phyloP scores from a whole-genome alignment of 2,888 invertebrate species.

The Lepetodrilus schrolli region DNA sequence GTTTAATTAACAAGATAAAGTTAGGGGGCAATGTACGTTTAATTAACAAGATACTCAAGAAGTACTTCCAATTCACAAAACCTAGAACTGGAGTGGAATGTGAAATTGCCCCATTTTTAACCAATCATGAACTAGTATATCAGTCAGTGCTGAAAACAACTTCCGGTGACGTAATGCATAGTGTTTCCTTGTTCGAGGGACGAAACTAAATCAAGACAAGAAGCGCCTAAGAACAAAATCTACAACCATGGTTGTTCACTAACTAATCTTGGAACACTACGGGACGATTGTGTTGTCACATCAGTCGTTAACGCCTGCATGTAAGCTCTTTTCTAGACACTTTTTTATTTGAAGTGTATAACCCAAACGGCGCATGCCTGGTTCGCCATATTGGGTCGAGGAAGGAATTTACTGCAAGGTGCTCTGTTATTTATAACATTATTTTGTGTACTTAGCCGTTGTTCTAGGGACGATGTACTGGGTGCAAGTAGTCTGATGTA shows the following conservation, averaged over 20 bases:
- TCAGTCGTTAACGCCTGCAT: not conserved
- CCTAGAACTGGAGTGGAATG: slow-evolving; percentile 16
- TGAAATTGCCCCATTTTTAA: not conserved
- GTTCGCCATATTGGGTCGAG: slow-evolving; percentile 34
- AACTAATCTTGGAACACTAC: slow-evolving; percentile 6
- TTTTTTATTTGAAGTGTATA: slow-evolving; percentile 32
- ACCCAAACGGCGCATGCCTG: slow-evolving; percentile 31
- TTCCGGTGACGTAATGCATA: slow-evolving; percentile 52
- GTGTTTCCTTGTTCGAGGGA: slow-evolving; percentile 31
- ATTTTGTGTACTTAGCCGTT: not conserved
- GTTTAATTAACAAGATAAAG: no score
- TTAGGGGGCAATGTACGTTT: no score
- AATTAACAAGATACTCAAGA: no score
- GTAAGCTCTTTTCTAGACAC: slow-evolving; percentile 17
- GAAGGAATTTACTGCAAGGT: slow-evolving; percentile 35
- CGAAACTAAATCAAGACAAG: slow-evolving; percentile 21
- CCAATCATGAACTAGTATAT: slow-evolving; percentile 6
- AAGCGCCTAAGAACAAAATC: not conserved
- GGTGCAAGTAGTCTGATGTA: not conserved
- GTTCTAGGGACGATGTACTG: not conserved
- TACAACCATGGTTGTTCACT: slow-evolving; percentile 13
- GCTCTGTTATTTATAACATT: slow-evolving; percentile 15
- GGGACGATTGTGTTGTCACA: not conserved
- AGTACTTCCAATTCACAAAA: no score
- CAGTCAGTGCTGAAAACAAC: slow-evolving; percentile 27